Percentiles rank a stretch among this genome's conserved stretches.
These are phyloP conservation scores for Ommatoiulus sabulosus DNA, from an alignment of 2,888 invertebrate genomes.

Conservation along the genomic window DNA sequence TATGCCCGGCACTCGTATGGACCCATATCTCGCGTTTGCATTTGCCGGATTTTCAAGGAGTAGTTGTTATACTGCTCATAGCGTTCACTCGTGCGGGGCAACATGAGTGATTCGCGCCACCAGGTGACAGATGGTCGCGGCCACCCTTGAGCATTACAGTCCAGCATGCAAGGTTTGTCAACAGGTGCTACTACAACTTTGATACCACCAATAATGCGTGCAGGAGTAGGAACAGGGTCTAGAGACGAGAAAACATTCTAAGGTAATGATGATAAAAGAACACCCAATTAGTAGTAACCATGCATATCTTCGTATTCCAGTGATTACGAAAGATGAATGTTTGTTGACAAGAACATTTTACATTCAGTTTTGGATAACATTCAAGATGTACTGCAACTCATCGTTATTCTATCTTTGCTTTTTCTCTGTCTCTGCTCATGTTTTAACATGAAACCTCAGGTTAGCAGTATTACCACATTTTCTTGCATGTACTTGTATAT, in stretches of 20 bases:
- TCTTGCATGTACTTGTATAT: too few species aligned
- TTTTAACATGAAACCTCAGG: too few species aligned
- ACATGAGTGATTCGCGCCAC: constrained; percentile 83
- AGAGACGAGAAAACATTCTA: neutral
- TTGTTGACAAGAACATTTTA: too few species aligned
- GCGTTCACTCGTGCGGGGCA: constrained; percentile 77
- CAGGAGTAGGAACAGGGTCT: constrained; percentile 59
- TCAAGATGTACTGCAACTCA: too few species aligned
- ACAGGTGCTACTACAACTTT: constrained; percentile 75
- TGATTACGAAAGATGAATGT: too few species aligned
- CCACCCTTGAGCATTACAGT: constrained; percentile 85
- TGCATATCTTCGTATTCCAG: too few species aligned
- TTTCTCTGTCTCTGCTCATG: too few species aligned
- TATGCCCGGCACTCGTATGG: constrained; percentile 91
- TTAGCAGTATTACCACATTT: too few species aligned
- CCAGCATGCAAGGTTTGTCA: constrained; percentile 77
- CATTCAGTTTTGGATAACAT: too few species aligned
- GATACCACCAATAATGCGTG: constrained; percentile 67
- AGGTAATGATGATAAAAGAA: constrained; percentile 21
- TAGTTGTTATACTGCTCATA: constrained; percentile 81
- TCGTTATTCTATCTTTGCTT: too few species aligned
- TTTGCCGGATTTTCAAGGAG: constrained; percentile 79
- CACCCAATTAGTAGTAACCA: neutral
- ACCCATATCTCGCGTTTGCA: constrained; percentile 80
- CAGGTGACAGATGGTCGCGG: constrained; percentile 84